These are phyloP conservation scores for Lydus trimaculatus DNA, from an alignment of 2,888 invertebrate species.

Conservation along the genomic window DNA sequence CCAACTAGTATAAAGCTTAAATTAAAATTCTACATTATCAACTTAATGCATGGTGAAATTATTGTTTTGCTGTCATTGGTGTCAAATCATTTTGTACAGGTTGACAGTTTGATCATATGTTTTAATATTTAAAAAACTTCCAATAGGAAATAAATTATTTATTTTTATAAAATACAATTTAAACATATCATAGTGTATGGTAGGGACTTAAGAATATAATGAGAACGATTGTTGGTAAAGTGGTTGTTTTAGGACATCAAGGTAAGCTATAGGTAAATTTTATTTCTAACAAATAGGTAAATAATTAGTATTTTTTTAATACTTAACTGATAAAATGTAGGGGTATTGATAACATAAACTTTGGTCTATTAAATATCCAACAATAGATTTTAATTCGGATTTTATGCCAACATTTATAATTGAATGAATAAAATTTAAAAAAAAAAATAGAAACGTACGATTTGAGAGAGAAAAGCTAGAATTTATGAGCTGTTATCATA, in stretches of 20 bases:
- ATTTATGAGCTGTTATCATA: background rate
- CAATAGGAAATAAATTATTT: too few species aligned
- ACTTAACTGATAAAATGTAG: too few species aligned
- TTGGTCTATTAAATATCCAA: too few species aligned
- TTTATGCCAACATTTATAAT: too few species aligned
- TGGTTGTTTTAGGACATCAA: conserved; percentile 84
- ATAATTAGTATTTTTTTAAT: too few species aligned
- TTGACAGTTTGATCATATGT: background rate
- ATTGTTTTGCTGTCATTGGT: too few species aligned
- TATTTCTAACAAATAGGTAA: background rate
- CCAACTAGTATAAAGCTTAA: background rate
- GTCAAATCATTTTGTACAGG: too few species aligned
- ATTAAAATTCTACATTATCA: background rate
- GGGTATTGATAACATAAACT: too few species aligned
- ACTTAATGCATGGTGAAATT: too few species aligned
- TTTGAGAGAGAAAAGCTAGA: background rate
- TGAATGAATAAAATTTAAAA: too few species aligned
- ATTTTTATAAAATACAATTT: background rate
- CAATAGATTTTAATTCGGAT: too few species aligned
- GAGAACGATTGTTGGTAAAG: conserved; percentile 83
- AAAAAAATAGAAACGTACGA: background rate
- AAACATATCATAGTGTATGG: background rate
- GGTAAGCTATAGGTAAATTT: conserved; percentile 66
- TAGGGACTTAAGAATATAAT: conserved; percentile 58
- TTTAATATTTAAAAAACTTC: background rate